Conservation (phyloP, 2,797 vertebrate genomes). For the Echiichthys vipera region DNA sequence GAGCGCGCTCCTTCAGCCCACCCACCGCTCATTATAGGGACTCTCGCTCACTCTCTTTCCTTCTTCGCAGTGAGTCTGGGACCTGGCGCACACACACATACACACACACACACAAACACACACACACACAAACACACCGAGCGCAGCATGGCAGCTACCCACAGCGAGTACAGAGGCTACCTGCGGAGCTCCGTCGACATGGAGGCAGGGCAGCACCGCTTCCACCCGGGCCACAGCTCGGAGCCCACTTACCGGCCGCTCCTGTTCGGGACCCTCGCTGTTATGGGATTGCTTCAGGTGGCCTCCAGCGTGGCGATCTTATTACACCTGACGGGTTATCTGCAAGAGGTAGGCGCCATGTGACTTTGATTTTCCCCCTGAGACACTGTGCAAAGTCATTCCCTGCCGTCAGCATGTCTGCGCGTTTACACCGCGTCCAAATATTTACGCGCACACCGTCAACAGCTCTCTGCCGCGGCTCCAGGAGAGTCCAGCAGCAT, state of each 20-base stretch:
- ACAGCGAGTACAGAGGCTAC: slow-evolving; percentile 83
- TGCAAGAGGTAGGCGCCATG: slow-evolving; percentile 83
- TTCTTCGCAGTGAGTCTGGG: slow-evolving; percentile 72
- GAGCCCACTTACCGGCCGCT: slow-evolving; percentile 82
- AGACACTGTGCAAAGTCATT: neutral
- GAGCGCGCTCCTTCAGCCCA: slow-evolving; percentile 60
- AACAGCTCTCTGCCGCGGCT: neutral
- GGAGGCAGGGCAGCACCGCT: slow-evolving; percentile 81
- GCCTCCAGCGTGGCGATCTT: slow-evolving; percentile 94
- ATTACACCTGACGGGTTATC: slow-evolving; percentile 94
- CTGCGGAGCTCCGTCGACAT: slow-evolving; percentile 82
- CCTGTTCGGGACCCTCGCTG: slow-evolving; percentile 88
- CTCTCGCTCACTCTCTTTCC: slow-evolving; percentile 60
- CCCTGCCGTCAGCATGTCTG: neutral
- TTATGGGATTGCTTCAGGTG: slow-evolving; percentile 95
- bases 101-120: slow-evolving; percentile 42
- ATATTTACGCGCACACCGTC: slow-evolving; percentile 6
- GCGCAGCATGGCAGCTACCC: slow-evolving; percentile 85
- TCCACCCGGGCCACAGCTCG: slow-evolving; percentile 75
- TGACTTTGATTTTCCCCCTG: neutral
- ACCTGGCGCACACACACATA: slow-evolving; percentile 60
- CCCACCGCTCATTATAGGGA: slow-evolving; percentile 78
- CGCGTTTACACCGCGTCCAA: slow-evolving; percentile 2
- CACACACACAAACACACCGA: slow-evolving; percentile 52
- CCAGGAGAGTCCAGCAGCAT: neutral